Conservation (phyloP, 2,888 invertebrate genomes). For the Carterocephalus palaemon region DNA sequence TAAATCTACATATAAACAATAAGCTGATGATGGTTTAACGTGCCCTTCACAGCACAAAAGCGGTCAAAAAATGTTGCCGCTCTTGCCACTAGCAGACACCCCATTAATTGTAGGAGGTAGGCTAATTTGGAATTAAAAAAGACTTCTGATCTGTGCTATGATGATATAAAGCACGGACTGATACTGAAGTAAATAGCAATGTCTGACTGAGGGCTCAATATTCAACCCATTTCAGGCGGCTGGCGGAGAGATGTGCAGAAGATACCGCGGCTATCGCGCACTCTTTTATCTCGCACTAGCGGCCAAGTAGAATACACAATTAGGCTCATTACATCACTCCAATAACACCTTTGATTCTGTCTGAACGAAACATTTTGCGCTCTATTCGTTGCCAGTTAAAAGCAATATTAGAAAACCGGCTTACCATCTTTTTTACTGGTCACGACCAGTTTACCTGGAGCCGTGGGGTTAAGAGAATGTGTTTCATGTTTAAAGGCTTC, state of each 20-base stretch:
- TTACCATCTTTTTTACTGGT: slow-evolving; percentile 33
- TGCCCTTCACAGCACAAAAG: no score
- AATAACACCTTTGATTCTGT: slow-evolving; percentile 69
- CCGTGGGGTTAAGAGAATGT: slow-evolving; percentile 41
- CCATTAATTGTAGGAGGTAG: no score
- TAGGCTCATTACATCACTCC: slow-evolving; percentile 76
- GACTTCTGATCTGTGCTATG: no score
- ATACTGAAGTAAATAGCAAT: no score
- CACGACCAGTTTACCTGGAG: slow-evolving; percentile 41
- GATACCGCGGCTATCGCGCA: slow-evolving; percentile 45
- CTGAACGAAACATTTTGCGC: slow-evolving; percentile 30
- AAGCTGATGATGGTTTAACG: no score
- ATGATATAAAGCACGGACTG: no score
- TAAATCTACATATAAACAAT: no score
- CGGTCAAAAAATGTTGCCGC: no score
- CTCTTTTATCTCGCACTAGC: slow-evolving; percentile 60
- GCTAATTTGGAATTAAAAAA: no score
- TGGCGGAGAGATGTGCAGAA: slow-evolving; percentile 40
- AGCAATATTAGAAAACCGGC: slow-evolving; percentile 28
- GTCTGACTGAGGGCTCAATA: no score
- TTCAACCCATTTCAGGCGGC: slow-evolving; percentile 24
- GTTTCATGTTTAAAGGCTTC: slow-evolving; percentile 66
- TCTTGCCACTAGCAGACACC: no score
- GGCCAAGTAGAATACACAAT: slow-evolving; percentile 73
- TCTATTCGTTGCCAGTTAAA: slow-evolving; percentile 27